phyloP scores from a whole-genome alignment of 2,888 invertebrate genomes.

The Anthrax anthrax region DNA sequence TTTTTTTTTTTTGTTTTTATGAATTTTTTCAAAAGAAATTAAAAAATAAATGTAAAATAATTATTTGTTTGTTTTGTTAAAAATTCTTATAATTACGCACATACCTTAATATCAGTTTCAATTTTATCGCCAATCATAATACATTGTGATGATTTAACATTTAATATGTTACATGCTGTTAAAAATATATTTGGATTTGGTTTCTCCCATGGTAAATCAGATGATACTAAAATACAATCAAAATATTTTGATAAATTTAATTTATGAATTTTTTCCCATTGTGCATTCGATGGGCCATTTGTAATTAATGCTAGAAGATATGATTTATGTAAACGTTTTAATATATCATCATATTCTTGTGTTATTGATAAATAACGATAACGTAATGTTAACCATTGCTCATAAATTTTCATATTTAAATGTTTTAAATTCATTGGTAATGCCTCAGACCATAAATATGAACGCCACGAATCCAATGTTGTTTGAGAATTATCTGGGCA shows the following conservation, averaged over 20 bases:
- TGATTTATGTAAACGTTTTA: slow-evolving; percentile 49
- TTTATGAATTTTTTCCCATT: slow-evolving; percentile 75
- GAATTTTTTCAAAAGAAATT: slow-evolving; percentile 4
- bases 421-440: slow-evolving; percentile 58
- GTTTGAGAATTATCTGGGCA: slow-evolving; percentile 65
- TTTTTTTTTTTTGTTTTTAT: slow-evolving; percentile 1
- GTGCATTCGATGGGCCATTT: slow-evolving; percentile 72
- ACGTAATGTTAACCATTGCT: slow-evolving; percentile 64
- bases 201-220: slow-evolving; percentile 76
- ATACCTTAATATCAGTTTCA: slow-evolving; percentile 68
- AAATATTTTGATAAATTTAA: slow-evolving; percentile 57
- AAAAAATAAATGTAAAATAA: no score
- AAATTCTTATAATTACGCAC: slow-evolving; percentile 7
- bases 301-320: slow-evolving; percentile 70
- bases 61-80: no score
- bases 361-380: slow-evolving; percentile 59
- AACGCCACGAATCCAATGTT: slow-evolving; percentile 62
- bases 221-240: slow-evolving; percentile 67
- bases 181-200: slow-evolving; percentile 70
- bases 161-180: slow-evolving; percentile 61
- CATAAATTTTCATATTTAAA: slow-evolving; percentile 58
- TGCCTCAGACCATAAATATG: slow-evolving; percentile 61
- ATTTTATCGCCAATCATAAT: slow-evolving; percentile 81
- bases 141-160: slow-evolving; percentile 59
- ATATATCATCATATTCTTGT: slow-evolving; percentile 51